Conservation (phyloP, 2,113 vertebrate genomes). For the Pseudonaja textilis region DNA sequence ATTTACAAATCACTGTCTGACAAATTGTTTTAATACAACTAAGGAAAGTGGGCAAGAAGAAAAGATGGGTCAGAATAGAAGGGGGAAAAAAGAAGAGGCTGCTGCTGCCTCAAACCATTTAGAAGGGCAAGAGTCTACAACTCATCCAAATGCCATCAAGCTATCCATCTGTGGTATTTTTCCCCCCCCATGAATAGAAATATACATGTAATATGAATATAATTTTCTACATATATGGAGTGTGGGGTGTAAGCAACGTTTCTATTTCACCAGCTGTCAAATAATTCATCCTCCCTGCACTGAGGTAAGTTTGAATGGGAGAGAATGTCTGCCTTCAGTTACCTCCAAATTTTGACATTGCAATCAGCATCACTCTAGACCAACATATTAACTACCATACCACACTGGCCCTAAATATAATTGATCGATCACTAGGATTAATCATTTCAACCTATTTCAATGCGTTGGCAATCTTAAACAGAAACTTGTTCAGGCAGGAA, state of each 20-base stretch:
- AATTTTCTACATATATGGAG: neutral
- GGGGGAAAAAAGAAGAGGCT: neutral
- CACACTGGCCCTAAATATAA: neutral
- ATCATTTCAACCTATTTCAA: neutral
- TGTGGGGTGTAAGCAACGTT: neutral
- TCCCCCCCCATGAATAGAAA: neutral
- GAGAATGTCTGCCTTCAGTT: neutral
- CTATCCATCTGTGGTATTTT: neutral
- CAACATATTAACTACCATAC: neutral
- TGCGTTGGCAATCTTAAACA: neutral
- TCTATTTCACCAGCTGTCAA: neutral
- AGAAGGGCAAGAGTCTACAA: neutral
- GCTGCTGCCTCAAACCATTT: neutral
- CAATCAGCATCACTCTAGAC: neutral
- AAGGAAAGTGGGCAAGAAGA: neutral
- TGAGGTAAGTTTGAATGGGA: neutral
- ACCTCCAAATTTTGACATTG: neutral
- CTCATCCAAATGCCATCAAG: neutral
- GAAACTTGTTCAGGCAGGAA: neutral
- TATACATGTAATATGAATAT: neutral
- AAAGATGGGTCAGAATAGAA: neutral
- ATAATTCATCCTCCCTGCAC: neutral
- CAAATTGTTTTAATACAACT: neutral
- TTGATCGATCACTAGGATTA: neutral
- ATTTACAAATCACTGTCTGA: neutral